Evolutionary conservation across 2,888 invertebrate genomes (phyloP).

Genomic region (Pyralis farinalis): DNA sequence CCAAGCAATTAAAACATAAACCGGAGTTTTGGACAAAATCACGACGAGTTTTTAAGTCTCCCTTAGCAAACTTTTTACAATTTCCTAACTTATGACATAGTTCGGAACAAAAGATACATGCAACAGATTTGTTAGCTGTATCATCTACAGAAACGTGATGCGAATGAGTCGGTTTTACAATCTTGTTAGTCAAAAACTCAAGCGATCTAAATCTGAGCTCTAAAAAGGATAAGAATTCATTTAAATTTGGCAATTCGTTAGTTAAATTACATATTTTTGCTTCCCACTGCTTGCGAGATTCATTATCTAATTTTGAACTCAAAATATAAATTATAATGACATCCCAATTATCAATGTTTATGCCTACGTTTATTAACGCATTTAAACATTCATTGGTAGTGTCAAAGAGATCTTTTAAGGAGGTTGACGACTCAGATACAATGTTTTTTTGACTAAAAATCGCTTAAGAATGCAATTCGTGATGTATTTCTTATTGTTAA

Average conservation of each 20-base stretch:
- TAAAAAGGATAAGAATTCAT: slow-evolving; percentile 2
- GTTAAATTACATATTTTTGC: not conserved
- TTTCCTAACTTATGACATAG: slow-evolving; percentile 9
- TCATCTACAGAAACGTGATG: not conserved
- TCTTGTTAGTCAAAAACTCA: slow-evolving; percentile 5
- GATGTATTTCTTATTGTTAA: slow-evolving; percentile 3
- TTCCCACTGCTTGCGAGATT: slow-evolving; percentile 10
- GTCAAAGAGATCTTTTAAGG: slow-evolving; percentile 1
- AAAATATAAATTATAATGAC: slow-evolving; percentile 7
- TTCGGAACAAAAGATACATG: slow-evolving; percentile 7
- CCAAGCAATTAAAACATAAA: slow-evolving; percentile 10
- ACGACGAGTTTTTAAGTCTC: not conserved
- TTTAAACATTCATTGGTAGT: slow-evolving; percentile 4
- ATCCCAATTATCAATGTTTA: slow-evolving; percentile 3
- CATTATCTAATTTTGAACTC: slow-evolving; percentile 9
- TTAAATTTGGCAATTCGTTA: slow-evolving; percentile 4
- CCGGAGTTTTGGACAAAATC: slow-evolving; percentile 4
- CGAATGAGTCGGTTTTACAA: not conserved
- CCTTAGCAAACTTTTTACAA: slow-evolving; percentile 4
- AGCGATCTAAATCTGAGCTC: slow-evolving; percentile 9
- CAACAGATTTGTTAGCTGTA: not conserved
- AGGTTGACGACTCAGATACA: not conserved
- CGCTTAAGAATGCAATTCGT: slow-evolving; percentile 5
- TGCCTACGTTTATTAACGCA: not conserved
- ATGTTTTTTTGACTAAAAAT: slow-evolving; percentile 1